Evolutionary conservation across 2,113 vertebrate species (phyloP).

Genomic region (Perca flavescens): DNA sequence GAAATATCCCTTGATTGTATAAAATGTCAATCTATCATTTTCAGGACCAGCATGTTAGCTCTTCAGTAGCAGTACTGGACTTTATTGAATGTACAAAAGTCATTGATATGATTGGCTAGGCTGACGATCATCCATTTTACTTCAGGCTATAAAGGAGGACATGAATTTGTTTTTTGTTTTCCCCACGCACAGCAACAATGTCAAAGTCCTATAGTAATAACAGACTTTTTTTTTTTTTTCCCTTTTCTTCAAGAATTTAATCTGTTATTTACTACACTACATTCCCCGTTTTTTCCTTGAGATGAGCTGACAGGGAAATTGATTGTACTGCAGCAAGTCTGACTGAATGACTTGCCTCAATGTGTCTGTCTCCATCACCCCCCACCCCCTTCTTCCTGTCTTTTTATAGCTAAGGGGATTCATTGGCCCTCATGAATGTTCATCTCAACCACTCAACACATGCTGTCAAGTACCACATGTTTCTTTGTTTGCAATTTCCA

Average conservation of each 20-base stretch:
- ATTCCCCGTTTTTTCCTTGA: background rate
- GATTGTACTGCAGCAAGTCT: constrained; percentile 37
- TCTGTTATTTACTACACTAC: background rate
- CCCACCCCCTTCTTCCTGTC: background rate
- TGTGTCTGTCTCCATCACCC: background rate
- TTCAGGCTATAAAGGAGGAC: constrained; percentile 17
- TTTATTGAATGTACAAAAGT: constrained; percentile 72
- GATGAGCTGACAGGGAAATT: constrained; percentile 35
- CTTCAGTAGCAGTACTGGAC: constrained; percentile 69
- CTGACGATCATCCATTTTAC: constrained; percentile 37
- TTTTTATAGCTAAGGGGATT: constrained; percentile 34
- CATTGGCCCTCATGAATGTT: background rate
- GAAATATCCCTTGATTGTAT: constrained; percentile 50
- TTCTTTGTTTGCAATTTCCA: constrained; percentile 1
- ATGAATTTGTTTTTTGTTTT: background rate
- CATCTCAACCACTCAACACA: background rate
- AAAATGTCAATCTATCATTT: constrained; percentile 9
- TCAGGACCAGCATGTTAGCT: constrained; percentile 65
- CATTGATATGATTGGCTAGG: background rate
- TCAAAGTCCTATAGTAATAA: constrained; percentile 32
- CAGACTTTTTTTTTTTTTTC: background rate
- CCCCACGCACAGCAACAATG: background rate
- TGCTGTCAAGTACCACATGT: background rate
- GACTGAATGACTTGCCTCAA: background rate
- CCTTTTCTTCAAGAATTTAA: background rate